Conservation (phyloP, 2,888 invertebrate species). For the Eilema sororculum region DNA sequence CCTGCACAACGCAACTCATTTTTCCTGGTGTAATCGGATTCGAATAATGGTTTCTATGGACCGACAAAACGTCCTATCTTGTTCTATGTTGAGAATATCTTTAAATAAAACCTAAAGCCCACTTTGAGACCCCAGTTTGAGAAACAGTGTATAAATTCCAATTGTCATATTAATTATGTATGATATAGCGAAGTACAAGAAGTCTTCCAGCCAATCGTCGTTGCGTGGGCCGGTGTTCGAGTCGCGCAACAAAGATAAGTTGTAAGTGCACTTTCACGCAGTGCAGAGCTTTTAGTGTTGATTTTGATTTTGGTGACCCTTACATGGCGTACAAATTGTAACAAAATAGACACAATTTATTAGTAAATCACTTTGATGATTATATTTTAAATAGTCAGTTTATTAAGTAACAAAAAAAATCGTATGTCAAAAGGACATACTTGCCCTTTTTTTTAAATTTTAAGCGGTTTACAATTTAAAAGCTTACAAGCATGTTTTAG, state of each 20-base stretch:
- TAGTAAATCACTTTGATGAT: neutral
- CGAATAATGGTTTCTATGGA: too few relatives aligned
- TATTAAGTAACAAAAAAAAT: neutral
- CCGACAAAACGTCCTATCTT: too few relatives aligned
- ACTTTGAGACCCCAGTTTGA: slow-evolving; percentile 5
- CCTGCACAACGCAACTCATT: too few relatives aligned
- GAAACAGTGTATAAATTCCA: slow-evolving; percentile 9
- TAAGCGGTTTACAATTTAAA: neutral
- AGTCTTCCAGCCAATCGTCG: slow-evolving; percentile 65
- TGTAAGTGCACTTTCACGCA: slow-evolving; percentile 70
- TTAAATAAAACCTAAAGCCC: neutral
- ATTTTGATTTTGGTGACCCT: slow-evolving; percentile 8
- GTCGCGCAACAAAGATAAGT: slow-evolving; percentile 72
- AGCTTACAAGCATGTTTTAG: neutral
- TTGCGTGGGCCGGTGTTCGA: slow-evolving; percentile 62
- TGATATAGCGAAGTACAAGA: slow-evolving; percentile 73
- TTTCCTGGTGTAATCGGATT: too few relatives aligned
- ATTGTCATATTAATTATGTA: slow-evolving; percentile 31
- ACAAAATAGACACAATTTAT: neutral
- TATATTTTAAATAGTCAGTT: neutral
- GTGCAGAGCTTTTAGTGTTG: slow-evolving; percentile 4
- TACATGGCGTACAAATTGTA: neutral
- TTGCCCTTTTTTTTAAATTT: neutral
- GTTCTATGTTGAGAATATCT: too few relatives aligned
- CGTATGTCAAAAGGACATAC: too few relatives aligned